Evolutionary conservation across 2,797 vertebrate genomes (phyloP).

Genomic region (Myotis daubentonii): DNA sequence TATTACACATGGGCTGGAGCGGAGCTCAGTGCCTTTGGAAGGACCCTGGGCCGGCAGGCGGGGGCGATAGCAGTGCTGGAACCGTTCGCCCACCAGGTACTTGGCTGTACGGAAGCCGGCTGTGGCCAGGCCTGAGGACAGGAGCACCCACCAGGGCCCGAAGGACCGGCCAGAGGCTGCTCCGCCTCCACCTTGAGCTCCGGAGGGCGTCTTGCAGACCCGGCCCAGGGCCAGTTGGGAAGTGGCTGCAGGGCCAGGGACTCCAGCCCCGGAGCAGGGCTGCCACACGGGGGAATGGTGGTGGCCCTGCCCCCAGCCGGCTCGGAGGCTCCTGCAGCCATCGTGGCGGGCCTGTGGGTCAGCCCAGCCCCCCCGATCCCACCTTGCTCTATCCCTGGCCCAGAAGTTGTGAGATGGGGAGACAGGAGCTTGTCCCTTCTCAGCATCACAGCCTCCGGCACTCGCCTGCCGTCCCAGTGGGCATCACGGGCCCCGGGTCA

Average conservation of each 20-base stretch:
- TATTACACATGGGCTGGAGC: neutral
- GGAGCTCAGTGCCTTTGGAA: neutral
- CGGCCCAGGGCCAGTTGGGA: neutral
- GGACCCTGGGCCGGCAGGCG: neutral
- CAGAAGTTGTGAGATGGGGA: neutral
- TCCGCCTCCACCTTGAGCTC: neutral
- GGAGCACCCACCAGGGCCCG: neutral
- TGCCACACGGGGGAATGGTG: rapidly evolving
- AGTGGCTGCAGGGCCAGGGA: neutral
- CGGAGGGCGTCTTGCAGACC: neutral
- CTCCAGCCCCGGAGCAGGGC: too few relatives aligned
- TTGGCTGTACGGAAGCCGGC: conserved; percentile 90
- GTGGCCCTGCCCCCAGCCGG: neutral
- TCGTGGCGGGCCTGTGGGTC: neutral
- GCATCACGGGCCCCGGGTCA: neutral
- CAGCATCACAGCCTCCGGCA: neutral
- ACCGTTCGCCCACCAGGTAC: conserved; percentile 90
- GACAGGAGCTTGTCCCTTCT: neutral
- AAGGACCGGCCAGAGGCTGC: neutral
- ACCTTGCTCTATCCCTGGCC: neutral
- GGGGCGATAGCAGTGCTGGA: conserved; percentile 80
- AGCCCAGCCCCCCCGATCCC: neutral
- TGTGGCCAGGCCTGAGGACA: conserved; percentile 87
- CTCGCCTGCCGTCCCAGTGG: neutral
- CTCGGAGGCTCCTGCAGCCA: neutral